Evolutionary conservation across 2,113 vertebrate genomes (phyloP).

Genomic region (Myrmecophaga tridactyla): DNA sequence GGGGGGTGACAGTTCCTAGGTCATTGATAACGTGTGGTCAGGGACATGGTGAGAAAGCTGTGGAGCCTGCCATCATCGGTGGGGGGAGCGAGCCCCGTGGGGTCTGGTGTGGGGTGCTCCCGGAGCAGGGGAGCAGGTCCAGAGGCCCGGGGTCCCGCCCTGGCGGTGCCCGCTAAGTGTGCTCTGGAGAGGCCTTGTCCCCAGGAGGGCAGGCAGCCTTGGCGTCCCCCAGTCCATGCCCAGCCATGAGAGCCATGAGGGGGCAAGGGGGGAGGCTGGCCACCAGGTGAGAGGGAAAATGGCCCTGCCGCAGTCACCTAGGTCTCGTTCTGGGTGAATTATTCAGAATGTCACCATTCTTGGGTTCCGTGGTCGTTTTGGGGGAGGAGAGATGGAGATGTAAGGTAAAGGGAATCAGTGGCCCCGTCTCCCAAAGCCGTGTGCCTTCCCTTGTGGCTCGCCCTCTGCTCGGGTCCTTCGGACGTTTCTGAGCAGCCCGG

Average conservation of each 20-base stretch:
- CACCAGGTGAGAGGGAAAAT: too few relatives aligned
- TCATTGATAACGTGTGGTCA: accelerated
- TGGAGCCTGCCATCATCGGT: too few relatives aligned
- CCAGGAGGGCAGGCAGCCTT: background rate
- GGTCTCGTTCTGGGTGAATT: background rate
- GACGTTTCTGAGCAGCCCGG: background rate
- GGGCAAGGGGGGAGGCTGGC: too few relatives aligned
- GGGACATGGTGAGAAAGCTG: background rate
- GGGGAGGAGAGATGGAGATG: background rate
- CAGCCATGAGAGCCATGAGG: background rate
- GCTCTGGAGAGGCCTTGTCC: too few relatives aligned
- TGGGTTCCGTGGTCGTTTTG: background rate
- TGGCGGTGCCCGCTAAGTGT: too few relatives aligned
- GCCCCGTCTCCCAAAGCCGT: accelerated
- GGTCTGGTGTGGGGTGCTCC: background rate
- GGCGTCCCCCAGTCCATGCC: too few relatives aligned
- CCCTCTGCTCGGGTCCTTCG: background rate
- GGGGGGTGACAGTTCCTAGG: background rate
- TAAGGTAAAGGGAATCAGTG: background rate
- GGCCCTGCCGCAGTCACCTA: background rate
- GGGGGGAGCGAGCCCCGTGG: accelerated
- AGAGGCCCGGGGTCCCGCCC: too few relatives aligned
- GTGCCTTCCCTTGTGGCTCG: background rate
- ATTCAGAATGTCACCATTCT: background rate
- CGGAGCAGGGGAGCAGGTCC: accelerated